Base-by-base conservation (phyloP, 2,797 vertebrate genomes). In the Phoxinus dragarum region DNA sequence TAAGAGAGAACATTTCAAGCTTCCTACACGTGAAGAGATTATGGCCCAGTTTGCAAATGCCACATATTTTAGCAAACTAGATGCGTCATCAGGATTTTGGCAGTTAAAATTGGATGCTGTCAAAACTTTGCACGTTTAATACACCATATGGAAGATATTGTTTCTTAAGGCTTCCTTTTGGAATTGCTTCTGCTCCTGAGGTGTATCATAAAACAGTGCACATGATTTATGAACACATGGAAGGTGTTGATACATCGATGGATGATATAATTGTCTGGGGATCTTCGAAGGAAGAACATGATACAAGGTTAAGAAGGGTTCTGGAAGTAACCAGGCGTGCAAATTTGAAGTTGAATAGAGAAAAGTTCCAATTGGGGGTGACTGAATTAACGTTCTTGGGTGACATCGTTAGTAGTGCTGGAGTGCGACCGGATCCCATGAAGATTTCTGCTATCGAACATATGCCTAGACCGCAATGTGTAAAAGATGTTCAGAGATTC, bases 11-110 rank as follows among this genome's bases (percentile, higher is more conserved):
- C n/a, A n/a, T 16, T 89, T 80, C 17, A 88, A 81, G 12, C 21
- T 87, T 21, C 68, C 80, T 4, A 87, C 83, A 16, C 12, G 56
- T 38, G 81, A 85, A 27, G 81, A 86, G 23, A 84, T 88, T 31
- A 89, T 88, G 86, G 38, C 72, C 36, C 78, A 89, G 59, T 89
- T 88, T 82, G 68, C 84, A 14, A 79, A 84, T 27, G 74, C 71
- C 4, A 66, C 82, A 14, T 75, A 72, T 36, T 76, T 87, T 9
- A 80, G 75, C 27, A 85, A 84, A n/a, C 27, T 88, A 4, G 86
- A 86, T 73, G 82, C 69, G 21, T 80, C 73, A 0, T 88, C 73
- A 9, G 82, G 74, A 75, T 86, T 85, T 66, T 87, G 80, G 85
- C 82, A 87, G 23, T 2, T 88, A 10, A 86, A 81, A 14, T 16